Evolutionary conservation across 1,140 invertebrate species (phyloP).

Genomic region (Orchestia grillus): DNA sequence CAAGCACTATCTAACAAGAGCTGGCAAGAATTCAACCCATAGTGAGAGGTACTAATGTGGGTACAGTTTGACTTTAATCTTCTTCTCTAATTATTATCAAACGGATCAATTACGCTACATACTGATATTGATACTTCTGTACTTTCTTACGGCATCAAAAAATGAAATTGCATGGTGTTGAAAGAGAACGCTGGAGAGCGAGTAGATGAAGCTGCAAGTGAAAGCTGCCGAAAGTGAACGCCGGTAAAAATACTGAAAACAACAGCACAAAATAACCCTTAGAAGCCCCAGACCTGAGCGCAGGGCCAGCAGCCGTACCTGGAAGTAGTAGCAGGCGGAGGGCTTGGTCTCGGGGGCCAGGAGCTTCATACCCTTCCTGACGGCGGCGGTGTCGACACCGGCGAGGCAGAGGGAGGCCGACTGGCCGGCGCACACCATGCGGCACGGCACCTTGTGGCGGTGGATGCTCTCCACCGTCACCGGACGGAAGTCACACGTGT

Average conservation of each 20-base stretch:
- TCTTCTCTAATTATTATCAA: no score
- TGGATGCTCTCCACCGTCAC: conserved; percentile 88
- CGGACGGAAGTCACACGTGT: conserved; percentile 84
- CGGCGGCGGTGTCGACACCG: conserved; percentile 75
- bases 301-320: conserved; percentile 73
- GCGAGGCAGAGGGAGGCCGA: conserved; percentile 88
- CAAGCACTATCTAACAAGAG: background rate
- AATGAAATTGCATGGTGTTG: no score
- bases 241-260: background rate
- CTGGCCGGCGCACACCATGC: conserved; percentile 88
- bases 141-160: no score
- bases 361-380: conserved; percentile 89
- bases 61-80: no score
- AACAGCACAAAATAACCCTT: background rate
- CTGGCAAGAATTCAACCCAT: no score
- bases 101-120: no score
- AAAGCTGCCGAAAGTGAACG: background rate
- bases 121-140: no score
- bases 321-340: conserved; percentile 82
- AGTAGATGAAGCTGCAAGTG: background rate
- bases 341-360: conserved; percentile 74
- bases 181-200: background rate
- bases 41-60: no score
- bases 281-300: no score
- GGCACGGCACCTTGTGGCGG: conserved; percentile 89